Evolutionary conservation across 2,113 vertebrate genomes (phyloP).

Genomic region (Rhea pennata): DNA sequence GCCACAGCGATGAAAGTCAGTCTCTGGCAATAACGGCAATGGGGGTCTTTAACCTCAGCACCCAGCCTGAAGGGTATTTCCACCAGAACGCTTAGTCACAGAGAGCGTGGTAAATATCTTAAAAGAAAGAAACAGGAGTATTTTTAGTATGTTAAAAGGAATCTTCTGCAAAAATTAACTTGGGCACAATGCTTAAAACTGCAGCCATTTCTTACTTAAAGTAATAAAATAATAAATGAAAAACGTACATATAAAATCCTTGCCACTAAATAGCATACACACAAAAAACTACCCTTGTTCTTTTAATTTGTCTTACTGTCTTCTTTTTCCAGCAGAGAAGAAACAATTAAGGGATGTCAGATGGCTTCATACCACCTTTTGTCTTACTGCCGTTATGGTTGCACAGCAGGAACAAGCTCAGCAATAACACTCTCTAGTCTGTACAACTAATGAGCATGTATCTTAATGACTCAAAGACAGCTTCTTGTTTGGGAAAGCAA

Average conservation of each 20-base stretch:
- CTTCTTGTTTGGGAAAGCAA: neutral
- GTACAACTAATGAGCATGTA: neutral
- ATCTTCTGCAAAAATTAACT: neutral
- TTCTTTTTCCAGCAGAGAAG: neutral
- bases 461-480: neutral
- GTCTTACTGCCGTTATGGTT: neutral
- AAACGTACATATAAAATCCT: neutral
- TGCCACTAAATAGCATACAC: neutral
- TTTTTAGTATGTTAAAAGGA: neutral
- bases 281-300: neutral
- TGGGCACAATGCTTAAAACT: neutral
- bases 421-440: neutral
- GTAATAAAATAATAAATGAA: neutral
- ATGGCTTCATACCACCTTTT: neutral
- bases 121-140: neutral
- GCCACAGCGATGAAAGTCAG: neutral
- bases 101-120: conserved; percentile 78
- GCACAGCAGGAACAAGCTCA: neutral
- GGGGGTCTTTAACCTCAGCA: conserved; percentile 82
- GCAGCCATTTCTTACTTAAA: neutral
- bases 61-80: conserved; percentile 51
- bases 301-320: neutral
- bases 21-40: conserved; percentile 70
- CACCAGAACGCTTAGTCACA: conserved; percentile 71
- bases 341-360: neutral